These are phyloP conservation scores for Didymodactylos carnosus DNA, from an alignment of 2,888 invertebrate genomes.

Conservation along the genomic window DNA sequence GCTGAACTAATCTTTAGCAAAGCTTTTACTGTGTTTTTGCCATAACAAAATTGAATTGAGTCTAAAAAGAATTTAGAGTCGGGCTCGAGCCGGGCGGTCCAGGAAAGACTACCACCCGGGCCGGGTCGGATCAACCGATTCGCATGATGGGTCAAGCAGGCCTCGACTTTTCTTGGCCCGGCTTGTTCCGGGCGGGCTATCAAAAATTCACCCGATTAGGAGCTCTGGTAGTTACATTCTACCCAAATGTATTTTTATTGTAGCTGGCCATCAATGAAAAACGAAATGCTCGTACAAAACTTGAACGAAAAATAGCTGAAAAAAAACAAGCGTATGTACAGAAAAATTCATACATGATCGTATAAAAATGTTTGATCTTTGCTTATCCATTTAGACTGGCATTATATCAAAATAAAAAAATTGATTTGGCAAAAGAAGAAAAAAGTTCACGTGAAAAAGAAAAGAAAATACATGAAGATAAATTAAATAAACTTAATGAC, in stretches of 20 bases:
- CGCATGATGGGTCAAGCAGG: too few relatives aligned
- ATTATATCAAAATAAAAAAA: neutral
- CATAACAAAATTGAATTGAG: too few relatives aligned
- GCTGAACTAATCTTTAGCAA: too few relatives aligned
- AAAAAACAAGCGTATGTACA: neutral
- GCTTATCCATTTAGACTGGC: neutral
- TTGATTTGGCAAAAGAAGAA: neutral
- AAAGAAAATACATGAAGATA: slow-evolving; percentile 1
- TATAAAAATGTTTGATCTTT: too few relatives aligned
- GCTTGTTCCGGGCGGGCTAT: too few relatives aligned
- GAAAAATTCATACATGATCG: too few relatives aligned
- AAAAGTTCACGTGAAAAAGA: neutral
- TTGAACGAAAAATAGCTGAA: neutral
- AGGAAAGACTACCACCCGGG: too few relatives aligned
- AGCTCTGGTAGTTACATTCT: neutral
- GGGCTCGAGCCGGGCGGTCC: too few relatives aligned
- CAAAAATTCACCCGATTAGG: neutral
- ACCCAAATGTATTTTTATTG: neutral
- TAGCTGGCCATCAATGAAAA: neutral
- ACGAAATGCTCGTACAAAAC: neutral
- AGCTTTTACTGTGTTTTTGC: too few relatives aligned
- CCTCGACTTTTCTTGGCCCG: too few relatives aligned
- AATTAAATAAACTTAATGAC: neutral
- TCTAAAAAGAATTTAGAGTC: too few relatives aligned
- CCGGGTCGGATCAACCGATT: too few relatives aligned